Evolutionary conservation across 1,140 invertebrate species (phyloP).

Genomic region (Papilio glaucus): DNA sequence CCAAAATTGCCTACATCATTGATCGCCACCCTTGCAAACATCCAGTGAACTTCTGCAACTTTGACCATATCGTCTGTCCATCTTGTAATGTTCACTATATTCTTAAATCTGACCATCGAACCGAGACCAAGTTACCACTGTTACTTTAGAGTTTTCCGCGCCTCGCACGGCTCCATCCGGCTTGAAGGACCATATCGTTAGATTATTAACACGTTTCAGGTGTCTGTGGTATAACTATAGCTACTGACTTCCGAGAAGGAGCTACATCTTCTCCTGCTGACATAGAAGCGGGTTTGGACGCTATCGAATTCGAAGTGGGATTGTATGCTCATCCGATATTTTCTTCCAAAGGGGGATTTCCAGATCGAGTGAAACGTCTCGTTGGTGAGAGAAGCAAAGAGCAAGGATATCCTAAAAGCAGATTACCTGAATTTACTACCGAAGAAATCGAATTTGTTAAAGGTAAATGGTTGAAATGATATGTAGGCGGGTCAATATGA

Average conservation of each 20-base stretch:
- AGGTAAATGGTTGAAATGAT: constrained; percentile 51
- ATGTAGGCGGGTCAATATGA: too few species aligned
- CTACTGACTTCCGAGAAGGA: constrained; percentile 56
- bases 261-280: constrained; percentile 52
- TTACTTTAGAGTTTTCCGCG: too few species aligned
- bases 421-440: constrained; percentile 74
- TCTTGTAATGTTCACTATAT: too few species aligned
- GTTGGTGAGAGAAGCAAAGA: constrained; percentile 68
- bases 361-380: constrained; percentile 72
- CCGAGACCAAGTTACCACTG: too few species aligned
- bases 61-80: too few species aligned
- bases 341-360: constrained; percentile 83
- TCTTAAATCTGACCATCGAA: too few species aligned
- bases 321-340: constrained; percentile 75
- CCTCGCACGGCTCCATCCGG: too few species aligned
- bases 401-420: constrained; percentile 71
- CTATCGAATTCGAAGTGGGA: constrained; percentile 61
- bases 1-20: too few species aligned
- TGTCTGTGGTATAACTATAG: constrained; percentile 60
- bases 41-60: too few species aligned
- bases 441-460: constrained; percentile 84
- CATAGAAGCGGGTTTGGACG: constrained; percentile 52
- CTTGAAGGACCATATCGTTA: constrained; percentile 19
- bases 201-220: constrained; percentile 45
- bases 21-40: too few species aligned